Base-by-base conservation (phyloP, 2,888 invertebrate species). In the Drosophila mulleri region DNA sequence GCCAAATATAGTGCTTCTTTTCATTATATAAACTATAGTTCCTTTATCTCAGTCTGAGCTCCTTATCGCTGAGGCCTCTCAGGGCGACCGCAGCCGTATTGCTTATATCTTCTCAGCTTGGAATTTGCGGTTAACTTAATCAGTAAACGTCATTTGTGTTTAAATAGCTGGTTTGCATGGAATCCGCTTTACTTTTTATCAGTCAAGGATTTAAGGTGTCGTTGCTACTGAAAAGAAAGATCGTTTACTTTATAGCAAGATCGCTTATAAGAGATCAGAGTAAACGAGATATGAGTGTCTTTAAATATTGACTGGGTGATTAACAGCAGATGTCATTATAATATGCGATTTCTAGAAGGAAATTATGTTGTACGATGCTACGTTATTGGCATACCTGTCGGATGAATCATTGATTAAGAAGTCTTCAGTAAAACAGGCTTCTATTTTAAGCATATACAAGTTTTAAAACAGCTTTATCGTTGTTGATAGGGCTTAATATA, bases 131-230 rank as follows among this genome's bases (percentile, higher is more conserved):
- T 35, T 52, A 39, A 41, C 16, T 16, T 29, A 18, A 41, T 53
- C 53, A 41, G 53, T 18, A 35, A 47, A 66, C 37, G 26, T 39
- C 18, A 37, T 20, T 32, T 14, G n/a, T 41, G 29, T 48, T 50
- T 41, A 32, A 39, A 42, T 35, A 29, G 35, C 20, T 39, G 39
- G 29, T 62, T 39, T 37, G 16, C 29, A 45, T 50, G 32, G 14
- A n/a, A 32, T 50, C 32, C 16, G 35, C 35, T 47, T 37, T 37
- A n/a, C 7, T 37, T 23, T 9, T 23, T n/a, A 44, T 53, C 44
- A 44, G 41, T 52, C 16, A 41, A 60, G 29, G 50, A 50, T 20
- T n/a, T 32, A 0, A 41, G 48, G 41, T 50, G 50, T 41, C 39
- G n/a, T 20, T 20, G 50, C 50, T 50, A 50, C 50, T 35, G 50